Conservation (phyloP, 2,113 vertebrate species). For the Halichoeres trimaculatus region DNA sequence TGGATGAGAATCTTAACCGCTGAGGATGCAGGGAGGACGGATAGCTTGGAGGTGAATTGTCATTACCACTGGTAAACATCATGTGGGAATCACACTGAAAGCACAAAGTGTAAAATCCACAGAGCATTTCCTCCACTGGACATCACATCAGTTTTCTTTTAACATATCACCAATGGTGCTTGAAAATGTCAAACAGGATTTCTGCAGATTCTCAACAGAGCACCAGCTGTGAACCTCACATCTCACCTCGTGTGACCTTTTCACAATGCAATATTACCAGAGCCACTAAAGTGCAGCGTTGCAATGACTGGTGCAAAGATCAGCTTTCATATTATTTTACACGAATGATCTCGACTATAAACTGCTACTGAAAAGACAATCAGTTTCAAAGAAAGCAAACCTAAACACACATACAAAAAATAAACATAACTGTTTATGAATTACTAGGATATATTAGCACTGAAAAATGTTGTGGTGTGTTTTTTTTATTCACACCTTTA, state of each 20-base stretch:
- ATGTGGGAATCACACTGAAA: neutral
- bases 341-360: too few species aligned
- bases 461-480: too few species aligned
- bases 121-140: neutral
- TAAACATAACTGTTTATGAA: too few species aligned
- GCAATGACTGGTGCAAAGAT: neutral
- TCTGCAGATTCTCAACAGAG: neutral
- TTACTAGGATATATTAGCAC: too few species aligned
- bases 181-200: neutral
- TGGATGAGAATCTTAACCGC: neutral
- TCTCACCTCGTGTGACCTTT: neutral
- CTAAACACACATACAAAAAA: too few species aligned
- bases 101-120: neutral
- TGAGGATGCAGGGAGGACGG: neutral
- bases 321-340: neutral
- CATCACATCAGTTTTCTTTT: too few species aligned
- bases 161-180: neutral
- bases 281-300: neutral
- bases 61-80: neutral
- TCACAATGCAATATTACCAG: neutral
- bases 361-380: neutral
- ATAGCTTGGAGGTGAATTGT: neutral
- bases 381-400: too few species aligned
- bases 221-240: neutral
- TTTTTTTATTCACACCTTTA: too few species aligned